A percentile compares a stretch with the other conserved stretches of the same genome.
phyloP scores from a whole-genome alignment of 2,113 vertebrate genomes.

The Platichthys flesus region DNA sequence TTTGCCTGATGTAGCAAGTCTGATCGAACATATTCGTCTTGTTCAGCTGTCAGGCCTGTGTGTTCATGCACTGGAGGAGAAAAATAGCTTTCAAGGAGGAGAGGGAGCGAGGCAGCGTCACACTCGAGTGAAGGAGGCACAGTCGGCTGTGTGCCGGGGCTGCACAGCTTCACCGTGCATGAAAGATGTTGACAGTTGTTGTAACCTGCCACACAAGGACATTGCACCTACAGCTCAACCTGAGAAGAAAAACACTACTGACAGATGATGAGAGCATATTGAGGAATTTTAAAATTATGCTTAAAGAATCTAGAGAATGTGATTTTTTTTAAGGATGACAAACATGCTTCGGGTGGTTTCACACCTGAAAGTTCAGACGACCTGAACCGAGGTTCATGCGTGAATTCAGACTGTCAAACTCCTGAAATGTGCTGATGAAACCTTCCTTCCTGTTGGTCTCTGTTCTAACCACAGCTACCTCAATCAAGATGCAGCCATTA shows the following conservation, averaged over 20 bases:
- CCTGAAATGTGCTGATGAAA: slow-evolving; percentile 7
- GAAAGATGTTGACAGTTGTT: slow-evolving; percentile 51
- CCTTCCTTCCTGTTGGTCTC: neutral
- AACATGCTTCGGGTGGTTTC: neutral
- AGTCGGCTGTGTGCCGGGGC: slow-evolving; percentile 40
- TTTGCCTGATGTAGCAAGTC: slow-evolving; percentile 15
- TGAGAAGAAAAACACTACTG: slow-evolving; percentile 20
- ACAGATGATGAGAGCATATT: slow-evolving; percentile 19
- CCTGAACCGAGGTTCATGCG: neutral
- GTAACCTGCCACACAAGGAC: slow-evolving; percentile 5
- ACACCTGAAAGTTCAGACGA: neutral
- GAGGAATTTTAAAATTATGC: neutral
- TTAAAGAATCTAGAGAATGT: neutral
- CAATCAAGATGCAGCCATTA: slow-evolving; percentile 10
- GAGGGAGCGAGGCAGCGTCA: slow-evolving; percentile 22
- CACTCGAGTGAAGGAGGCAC: slow-evolving; percentile 23
- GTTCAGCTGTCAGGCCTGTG: slow-evolving; percentile 35
- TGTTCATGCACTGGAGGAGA: slow-evolving; percentile 36
- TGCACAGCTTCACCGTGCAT: slow-evolving; percentile 43
- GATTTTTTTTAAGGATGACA: neutral
- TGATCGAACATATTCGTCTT: slow-evolving; percentile 44
- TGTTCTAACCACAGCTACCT: neutral
- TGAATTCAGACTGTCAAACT: neutral
- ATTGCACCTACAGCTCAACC: neutral
- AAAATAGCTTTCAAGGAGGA: slow-evolving; percentile 24